These are phyloP conservation scores for Telmatherina bonti DNA, from an alignment of 2,797 vertebrate genomes.

Conservation along the genomic window DNA sequence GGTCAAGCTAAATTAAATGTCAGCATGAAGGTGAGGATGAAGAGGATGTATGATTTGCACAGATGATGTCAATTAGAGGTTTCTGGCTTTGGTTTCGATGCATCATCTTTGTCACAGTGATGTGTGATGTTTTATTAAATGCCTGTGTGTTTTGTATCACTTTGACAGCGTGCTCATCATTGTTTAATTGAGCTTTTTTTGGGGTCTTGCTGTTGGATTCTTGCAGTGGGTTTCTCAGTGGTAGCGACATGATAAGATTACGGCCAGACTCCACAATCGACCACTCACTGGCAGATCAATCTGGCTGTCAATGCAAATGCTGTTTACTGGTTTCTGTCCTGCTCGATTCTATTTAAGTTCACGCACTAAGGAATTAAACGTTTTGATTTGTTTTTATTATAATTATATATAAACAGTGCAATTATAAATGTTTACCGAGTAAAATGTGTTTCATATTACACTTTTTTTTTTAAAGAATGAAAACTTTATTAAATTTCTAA, in stretches of 20 bases:
- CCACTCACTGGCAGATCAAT: conserved; percentile 22
- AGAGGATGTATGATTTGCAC: conserved; percentile 11
- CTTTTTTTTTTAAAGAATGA: too few relatives aligned
- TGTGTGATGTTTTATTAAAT: conserved; percentile 20
- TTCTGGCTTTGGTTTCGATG: conserved; percentile 7
- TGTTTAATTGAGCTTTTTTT: neutral
- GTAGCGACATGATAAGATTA: neutral
- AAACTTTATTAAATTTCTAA: too few relatives aligned
- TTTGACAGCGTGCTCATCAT: neutral
- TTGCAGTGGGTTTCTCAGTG: neutral
- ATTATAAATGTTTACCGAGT: too few relatives aligned
- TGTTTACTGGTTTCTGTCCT: conserved; percentile 4
- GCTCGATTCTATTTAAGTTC: neutral
- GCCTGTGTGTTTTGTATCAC: neutral
- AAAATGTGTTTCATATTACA: too few relatives aligned
- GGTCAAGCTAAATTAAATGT: conserved; percentile 74
- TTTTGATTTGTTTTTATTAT: neutral
- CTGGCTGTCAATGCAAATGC: conserved; percentile 10
- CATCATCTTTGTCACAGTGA: conserved; percentile 3
- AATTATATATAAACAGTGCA: too few relatives aligned
- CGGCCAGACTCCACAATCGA: neutral
- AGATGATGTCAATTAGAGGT: conserved; percentile 2
- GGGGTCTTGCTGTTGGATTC: neutral
- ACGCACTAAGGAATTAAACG: neutral
- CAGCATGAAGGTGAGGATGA: conserved; percentile 11